A percentile compares a stretch with the other conserved stretches of the same genome.
These are phyloP conservation scores for Arvicanthis niloticus DNA, from an alignment of 2,113 vertebrate genomes.

Conservation along the genomic window DNA sequence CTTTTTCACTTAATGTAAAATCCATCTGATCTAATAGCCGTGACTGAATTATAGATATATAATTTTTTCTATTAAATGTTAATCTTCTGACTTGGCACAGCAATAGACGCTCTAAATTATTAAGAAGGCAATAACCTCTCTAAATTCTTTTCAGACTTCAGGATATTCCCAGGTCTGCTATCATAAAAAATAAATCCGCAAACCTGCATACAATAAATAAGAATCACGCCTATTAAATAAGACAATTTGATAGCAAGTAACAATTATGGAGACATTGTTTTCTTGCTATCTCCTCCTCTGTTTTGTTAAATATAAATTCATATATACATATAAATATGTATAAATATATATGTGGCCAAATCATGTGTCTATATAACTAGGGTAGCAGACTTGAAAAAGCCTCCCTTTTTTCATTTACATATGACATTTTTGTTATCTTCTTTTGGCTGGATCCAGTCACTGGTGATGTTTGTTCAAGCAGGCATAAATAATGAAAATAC, in stretches of 20 bases:
- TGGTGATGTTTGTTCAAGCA: neutral
- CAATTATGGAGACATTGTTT: conserved; percentile 8
- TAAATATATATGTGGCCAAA: neutral
- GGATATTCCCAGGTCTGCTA: conserved; percentile 71
- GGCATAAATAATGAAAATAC: neutral
- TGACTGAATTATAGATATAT: conserved; percentile 83
- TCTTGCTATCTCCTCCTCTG: neutral
- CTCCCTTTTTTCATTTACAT: conserved; percentile 2
- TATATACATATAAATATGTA: neutral
- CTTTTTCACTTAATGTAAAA: conserved; percentile 86
- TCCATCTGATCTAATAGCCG: conserved; percentile 86
- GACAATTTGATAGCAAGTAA: neutral
- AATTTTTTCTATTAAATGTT: conserved; percentile 86
- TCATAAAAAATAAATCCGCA: conserved; percentile 45
- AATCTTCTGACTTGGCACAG: conserved; percentile 88
- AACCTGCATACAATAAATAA: conserved; percentile 57
- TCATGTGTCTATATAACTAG: neutral
- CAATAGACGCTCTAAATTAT: conserved; percentile 82
- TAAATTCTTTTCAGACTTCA: conserved; percentile 74
- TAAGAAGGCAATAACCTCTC: conserved; percentile 81
- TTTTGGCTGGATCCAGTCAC: conserved; percentile 22
- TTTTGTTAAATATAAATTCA: neutral
- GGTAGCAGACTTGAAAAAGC: neutral
- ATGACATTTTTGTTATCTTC: conserved; percentile 57
- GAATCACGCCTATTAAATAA: neutral